These are phyloP conservation scores for Chiloscyllium punctatum DNA, from an alignment of 2,797 vertebrate species.

Conservation along the genomic window DNA sequence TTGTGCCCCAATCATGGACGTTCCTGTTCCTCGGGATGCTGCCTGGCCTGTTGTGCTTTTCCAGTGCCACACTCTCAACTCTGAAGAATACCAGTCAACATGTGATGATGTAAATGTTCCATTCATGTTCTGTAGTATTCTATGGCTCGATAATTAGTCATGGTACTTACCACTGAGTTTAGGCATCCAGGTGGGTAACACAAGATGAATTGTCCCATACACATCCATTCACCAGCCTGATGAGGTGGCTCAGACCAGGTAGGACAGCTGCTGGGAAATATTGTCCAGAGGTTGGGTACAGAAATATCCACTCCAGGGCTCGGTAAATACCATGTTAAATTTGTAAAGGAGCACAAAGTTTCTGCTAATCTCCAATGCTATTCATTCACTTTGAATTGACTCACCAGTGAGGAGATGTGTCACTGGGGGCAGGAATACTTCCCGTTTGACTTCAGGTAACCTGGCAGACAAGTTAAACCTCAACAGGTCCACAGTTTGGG, in stretches of 20 bases:
- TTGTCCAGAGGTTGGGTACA: not conserved
- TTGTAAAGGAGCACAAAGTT: not conserved
- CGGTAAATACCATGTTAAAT: not conserved
- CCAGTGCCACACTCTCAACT: no score
- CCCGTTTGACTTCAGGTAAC: no score
- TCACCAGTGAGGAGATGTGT: not conserved
- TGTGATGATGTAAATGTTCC: not conserved
- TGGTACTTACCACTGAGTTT: not conserved
- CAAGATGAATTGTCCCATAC: not conserved
- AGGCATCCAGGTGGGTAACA: not conserved
- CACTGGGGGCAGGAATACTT: not conserved
- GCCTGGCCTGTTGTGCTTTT: no score
- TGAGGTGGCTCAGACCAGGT: not conserved
- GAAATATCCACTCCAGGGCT: not conserved
- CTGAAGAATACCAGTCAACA: not conserved
- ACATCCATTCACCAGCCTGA: not conserved
- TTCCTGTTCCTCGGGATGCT: no score
- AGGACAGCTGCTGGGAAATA: not conserved
- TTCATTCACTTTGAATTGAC: not conserved
- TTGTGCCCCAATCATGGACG: no score
- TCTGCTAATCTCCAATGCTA: not conserved
- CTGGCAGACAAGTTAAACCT: no score
- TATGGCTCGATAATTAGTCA: not conserved
- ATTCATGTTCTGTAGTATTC: not conserved
- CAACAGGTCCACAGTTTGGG: no score